Evolutionary conservation across 2,797 vertebrate genomes (phyloP).

Genomic region (Sebastes cheni): DNA sequence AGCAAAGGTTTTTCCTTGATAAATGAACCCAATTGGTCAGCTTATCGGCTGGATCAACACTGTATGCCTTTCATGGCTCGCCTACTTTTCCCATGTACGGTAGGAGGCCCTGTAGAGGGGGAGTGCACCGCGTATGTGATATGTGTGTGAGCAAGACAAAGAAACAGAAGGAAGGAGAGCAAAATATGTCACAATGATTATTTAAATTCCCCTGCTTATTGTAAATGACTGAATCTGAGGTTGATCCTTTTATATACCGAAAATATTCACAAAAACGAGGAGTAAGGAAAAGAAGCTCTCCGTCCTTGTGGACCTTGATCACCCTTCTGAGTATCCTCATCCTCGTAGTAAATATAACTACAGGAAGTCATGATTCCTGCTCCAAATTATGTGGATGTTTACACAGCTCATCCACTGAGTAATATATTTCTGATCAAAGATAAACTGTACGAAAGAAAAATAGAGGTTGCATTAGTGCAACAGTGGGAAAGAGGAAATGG

Average conservation of each 20-base stretch:
- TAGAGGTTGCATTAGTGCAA: conserved; percentile 81
- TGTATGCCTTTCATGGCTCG: conserved; percentile 48
- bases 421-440: conserved; percentile 90
- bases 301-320: conserved; percentile 64
- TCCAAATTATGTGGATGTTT: conserved; percentile 87
- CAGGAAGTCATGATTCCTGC: conserved; percentile 87
- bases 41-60: conserved; percentile 72
- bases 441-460: conserved; percentile 83
- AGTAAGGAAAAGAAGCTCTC: conserved; percentile 4
- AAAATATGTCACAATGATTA: conserved; percentile 68
- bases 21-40: conserved; percentile 63
- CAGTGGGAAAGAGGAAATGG: conserved; percentile 87
- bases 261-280: conserved; percentile 73
- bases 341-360: conserved; percentile 80
- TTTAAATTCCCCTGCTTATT: conserved; percentile 80
- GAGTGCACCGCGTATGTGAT: background rate
- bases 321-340: conserved; percentile 70
- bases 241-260: conserved; percentile 73
- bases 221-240: conserved; percentile 68
- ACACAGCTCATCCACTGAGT: conserved; percentile 76
- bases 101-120: conserved; percentile 41
- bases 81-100: conserved; percentile 54
- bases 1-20: conserved; percentile 67
- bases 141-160: conserved; percentile 13
- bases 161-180: background rate